Evolutionary conservation across 1,140 invertebrate species (phyloP), one percentile per base, ranked within the genome.

Genomic region (Wiebesia pumilae): DNA sequence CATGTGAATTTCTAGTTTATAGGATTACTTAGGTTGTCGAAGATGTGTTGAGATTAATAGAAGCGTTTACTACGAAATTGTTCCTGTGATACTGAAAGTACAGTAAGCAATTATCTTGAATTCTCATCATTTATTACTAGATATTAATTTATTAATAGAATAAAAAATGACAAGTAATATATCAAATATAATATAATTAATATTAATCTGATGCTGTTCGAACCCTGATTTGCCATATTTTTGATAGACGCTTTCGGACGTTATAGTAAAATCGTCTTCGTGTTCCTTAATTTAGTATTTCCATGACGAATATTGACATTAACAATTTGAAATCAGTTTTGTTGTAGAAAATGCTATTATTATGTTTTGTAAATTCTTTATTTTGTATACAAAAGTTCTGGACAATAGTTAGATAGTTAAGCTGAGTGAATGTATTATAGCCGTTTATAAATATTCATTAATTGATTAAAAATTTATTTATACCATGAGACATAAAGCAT

Each of bases 141-240:
- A 81, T 82, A 87, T 87, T 87, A 84, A 87, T 87, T 87, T 87
- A 84, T 87, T 84, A 85, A 82, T 87, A 82, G 83, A 87, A 85
- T 82, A 87, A 87, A 87, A 87, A 87, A 85, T 87, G 87, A 87
- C 83, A 87, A 87, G 79, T 87, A 85, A 87, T 87, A 87, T 83
- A 87, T 84, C 84, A 87, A 87, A 87, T 87, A 84, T 87, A 87
- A 86, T 86, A 69, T 87, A 87, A 84, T 87, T 87, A 84, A 84
- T 78, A 84, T 87, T 87, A 81, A 84, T 81, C 77, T 75, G 77
- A 79, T 81, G 65, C 30, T 69, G 80, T 73, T 81, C 86, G 84
- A 87, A 87, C 82, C 86, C 86, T 87, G 86, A 87, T 87, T 87
- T 87, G 51, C 86, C 86, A 87, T 87, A 87, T 51, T 87, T 83